Base-by-base conservation (phyloP, 2,797 vertebrate genomes). In the Cuculus canorus region DNA sequence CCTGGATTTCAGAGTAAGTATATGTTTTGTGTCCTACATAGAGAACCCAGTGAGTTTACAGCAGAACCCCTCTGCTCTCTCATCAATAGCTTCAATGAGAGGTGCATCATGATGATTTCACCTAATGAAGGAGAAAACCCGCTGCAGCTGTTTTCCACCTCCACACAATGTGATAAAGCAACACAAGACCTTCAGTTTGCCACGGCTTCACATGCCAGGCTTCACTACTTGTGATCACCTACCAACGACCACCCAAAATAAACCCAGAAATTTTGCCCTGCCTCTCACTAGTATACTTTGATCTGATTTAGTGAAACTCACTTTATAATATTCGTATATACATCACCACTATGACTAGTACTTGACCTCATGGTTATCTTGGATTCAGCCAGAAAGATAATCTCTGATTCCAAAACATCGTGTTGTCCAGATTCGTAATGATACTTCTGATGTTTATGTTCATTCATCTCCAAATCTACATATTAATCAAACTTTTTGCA, bases 151-250 rank as follows among this genome's bases (percentile, higher is more conserved):
- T 28, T 86, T 80, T 50, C 43, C 25, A 52, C 4, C 7, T 63
- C 17, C 32, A 41, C 12, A 30, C 7, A 73, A 23, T 4, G 7
- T 43, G 69, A 65, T 5, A 1, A 41, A 50, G 15, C 16, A 48
- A 73, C 79, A 10, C 2, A 80, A 90, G 15, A 60, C 17, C 6
- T 66, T 47, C 18, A 8, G 0, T 94, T 94, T 92, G 52, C 70
- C 76, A 64, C 64, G 95, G 68, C 39, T 97, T 97, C 66, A 91
- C 13, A 43, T n/a, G 25, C 43, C 28, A 92, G 56, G 37, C 13
- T 65, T 41, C 39, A n/a, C 24, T 78, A 50, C 41, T 75, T 93
- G 72, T 72, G 72, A 86, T 33, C 76, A 80, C 37, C 41, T 92
- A 83, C 88, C 50, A 92, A 70, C 13, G 77, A 43, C 41, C 88